Evolutionary conservation across 1,140 invertebrate species (phyloP).

Genomic region (Drosophila cardini): DNA sequence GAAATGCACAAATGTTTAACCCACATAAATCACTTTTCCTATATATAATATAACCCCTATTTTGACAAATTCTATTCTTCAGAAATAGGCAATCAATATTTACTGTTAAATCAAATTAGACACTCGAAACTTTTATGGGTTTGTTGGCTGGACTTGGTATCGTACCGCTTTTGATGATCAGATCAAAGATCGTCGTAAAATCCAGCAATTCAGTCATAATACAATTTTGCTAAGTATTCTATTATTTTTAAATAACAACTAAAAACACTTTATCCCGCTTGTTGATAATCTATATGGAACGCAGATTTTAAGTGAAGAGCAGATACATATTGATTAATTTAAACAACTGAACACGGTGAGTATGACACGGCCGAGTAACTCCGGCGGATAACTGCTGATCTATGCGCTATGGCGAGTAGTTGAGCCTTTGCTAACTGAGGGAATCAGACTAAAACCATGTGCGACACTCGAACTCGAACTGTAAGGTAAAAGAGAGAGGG

Average conservation of each 20-base stretch:
- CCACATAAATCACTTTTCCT: too few relatives aligned
- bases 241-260: not conserved
- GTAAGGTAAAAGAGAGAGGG: not conserved
- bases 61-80: too few relatives aligned
- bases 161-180: constrained; percentile 71
- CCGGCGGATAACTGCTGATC: constrained; percentile 13
- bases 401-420: constrained; percentile 15
- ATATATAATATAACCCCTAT: too few relatives aligned
- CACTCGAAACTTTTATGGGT: too few relatives aligned
- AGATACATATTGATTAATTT: constrained; percentile 33
- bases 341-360: too few relatives aligned
- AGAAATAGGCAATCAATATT: too few relatives aligned
- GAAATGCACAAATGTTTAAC: too few relatives aligned
- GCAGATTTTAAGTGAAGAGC: not conserved
- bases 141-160: not conserved
- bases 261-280: constrained; percentile 18
- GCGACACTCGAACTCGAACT: constrained; percentile 6
- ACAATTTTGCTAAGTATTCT: not conserved
- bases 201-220: constrained; percentile 66
- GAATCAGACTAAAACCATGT: constrained; percentile 35
- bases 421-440: constrained; percentile 14
- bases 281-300: constrained; percentile 11
- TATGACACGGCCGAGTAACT: constrained; percentile 17
- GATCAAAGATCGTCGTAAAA: constrained; percentile 77
- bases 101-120: too few relatives aligned